Base-by-base conservation (phyloP, 2,888 invertebrate genomes). In the Polydrusus tereticollis region DNA sequence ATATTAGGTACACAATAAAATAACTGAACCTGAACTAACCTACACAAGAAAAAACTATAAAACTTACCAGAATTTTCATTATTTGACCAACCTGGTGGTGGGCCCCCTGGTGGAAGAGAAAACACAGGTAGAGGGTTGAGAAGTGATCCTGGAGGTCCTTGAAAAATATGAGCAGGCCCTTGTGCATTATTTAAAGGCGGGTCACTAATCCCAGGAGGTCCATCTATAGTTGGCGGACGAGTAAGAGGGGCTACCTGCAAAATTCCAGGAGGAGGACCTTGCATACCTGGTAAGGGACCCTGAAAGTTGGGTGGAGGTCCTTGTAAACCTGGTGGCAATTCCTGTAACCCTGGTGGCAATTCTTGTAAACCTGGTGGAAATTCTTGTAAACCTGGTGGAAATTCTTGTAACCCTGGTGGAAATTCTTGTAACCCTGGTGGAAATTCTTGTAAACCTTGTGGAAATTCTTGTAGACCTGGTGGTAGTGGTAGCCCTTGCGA, bases 141-240 rank as follows among this genome's bases (percentile, higher is more conserved):
- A 18, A 20, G 33, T 23, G 43, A 6, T 8, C 60, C 58, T 14
- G 67, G 67, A 16, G 67, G 59, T 7, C 58, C 67, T 60, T 60
- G 69, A 8, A 36, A 20, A 21, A 14, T 64, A 58, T 18, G 14
- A 20, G 63, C 50, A 50, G 38, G 38, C 12, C 36, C 57, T 38
- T 58, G 57, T 4, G 23, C 20, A 47, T 47, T 50, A 50, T 26
- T 23, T 50, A 38, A 23, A 2, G 38, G 38, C 8, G 58, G 12
- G 2, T 10, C 23, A 14, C 21, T 41, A 21, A 38, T n/a, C 1
- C 23, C 43, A 58, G 50, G 57, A 33, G 67, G 67, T 0, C 52
- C 45, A 21, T 45, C 57, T n/a, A 69, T 23, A 47, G 36, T 26
- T 47, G 59, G 65, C 16, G 58, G 47, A 10, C 65, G 41, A 23